A percentile compares a stretch with the other conserved stretches of the same genome.
Conservation (phyloP, 2,113 vertebrate genomes). For the Corydoras maculifer region DNA sequence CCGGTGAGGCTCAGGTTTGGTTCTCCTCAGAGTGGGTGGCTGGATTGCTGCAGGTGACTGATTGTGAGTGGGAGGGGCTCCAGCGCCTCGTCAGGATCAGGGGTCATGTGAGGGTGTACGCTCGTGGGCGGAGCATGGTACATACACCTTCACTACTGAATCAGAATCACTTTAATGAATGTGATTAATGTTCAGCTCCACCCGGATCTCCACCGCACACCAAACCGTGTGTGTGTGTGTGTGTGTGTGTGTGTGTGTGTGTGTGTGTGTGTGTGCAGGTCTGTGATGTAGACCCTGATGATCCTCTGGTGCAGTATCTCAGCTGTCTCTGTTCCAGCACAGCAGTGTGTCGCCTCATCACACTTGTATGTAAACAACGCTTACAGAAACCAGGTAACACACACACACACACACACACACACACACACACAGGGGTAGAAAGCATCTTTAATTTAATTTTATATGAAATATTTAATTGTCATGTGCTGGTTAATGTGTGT, state of each 20-base stretch:
- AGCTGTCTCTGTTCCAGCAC: conserved; percentile 51
- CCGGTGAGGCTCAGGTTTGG: conserved; percentile 69
- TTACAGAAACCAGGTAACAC: conserved; percentile 45
- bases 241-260: conserved; percentile 25
- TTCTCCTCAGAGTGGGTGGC: conserved; percentile 61
- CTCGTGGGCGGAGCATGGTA: conserved; percentile 56
- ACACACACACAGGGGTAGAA: conserved; percentile 4
- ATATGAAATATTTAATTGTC: too few species aligned
- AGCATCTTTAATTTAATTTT: neutral
- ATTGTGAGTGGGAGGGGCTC: conserved; percentile 71
- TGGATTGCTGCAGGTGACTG: conserved; percentile 61
- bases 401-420: conserved; percentile 16
- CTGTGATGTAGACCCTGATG: conserved; percentile 43
- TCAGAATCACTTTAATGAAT: too few species aligned
- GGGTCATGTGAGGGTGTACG: conserved; percentile 62
- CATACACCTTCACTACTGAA: neutral
- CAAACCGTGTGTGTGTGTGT: conserved; percentile 8
- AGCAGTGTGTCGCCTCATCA: conserved; percentile 45
- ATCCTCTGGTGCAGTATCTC: conserved; percentile 57
- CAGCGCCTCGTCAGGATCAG: conserved; percentile 64
- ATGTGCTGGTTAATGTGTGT: conserved; percentile 37
- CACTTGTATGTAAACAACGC: conserved; percentile 55
- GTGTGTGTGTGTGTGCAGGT: conserved; percentile 46
- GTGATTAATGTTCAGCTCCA: too few species aligned
- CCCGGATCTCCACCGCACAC: too few species aligned